Conservation (phyloP, 2,113 vertebrate genomes). For the Atherinomorus stipes region DNA sequence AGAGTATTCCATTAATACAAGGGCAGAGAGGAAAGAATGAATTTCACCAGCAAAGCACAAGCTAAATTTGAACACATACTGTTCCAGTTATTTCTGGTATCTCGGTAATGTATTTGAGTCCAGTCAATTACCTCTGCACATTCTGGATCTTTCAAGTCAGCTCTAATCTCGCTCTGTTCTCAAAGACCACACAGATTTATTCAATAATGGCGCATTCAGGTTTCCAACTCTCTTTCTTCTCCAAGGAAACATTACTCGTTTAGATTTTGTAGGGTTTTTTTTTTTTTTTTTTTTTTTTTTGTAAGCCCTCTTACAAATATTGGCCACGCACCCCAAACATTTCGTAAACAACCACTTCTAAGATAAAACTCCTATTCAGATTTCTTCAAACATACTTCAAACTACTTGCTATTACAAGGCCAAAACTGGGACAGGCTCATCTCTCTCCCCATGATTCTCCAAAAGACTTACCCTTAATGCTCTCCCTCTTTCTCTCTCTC, state of each 20-base stretch:
- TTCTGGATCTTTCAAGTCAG: constrained; percentile 37
- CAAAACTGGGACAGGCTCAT: constrained; percentile 66
- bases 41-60: constrained; percentile 38
- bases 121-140: constrained; percentile 53
- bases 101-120: constrained; percentile 51
- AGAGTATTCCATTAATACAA: constrained; percentile 49
- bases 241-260: constrained; percentile 30
- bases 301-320: constrained; percentile 21
- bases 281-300: no score
- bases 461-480: constrained; percentile 56
- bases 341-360: constrained; percentile 37
- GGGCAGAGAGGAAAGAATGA: constrained; percentile 21
- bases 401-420: constrained; percentile 45
- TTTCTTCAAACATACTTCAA: constrained; percentile 53
- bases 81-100: constrained; percentile 52
- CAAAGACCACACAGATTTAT: constrained; percentile 30
- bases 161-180: constrained; percentile 27
- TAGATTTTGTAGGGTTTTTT: constrained; percentile 16
- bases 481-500: constrained; percentile 8
- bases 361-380: constrained; percentile 56
- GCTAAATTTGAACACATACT: constrained; percentile 48
- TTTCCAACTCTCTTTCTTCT: constrained; percentile 12
- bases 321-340: constrained; percentile 25
- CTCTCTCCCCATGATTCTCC: constrained; percentile 36
- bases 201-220: not conserved